These are phyloP conservation scores for Diaprepes abbreviatus DNA, from an alignment of 2,888 invertebrate species.

Conservation along the genomic window DNA sequence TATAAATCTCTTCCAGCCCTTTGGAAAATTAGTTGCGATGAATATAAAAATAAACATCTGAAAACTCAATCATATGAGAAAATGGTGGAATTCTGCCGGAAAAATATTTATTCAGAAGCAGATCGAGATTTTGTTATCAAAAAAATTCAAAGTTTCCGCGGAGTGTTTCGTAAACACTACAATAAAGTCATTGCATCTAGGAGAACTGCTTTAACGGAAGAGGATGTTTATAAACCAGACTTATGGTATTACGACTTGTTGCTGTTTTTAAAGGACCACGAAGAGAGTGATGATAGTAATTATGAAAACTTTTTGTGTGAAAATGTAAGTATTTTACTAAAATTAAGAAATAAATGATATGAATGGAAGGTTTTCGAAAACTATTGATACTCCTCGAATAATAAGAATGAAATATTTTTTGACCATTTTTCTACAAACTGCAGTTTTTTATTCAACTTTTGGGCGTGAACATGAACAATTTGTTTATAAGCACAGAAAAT, in stretches of 20 bases:
- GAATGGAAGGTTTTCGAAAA: too few species aligned
- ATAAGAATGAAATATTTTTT: too few species aligned
- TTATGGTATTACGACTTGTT: neutral
- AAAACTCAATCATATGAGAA: neutral
- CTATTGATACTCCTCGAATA: too few species aligned
- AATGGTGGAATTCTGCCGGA: neutral
- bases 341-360: too few species aligned
- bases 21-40: neutral
- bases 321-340: too few species aligned
- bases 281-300: neutral
- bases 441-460: too few species aligned
- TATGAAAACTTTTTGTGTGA: too few species aligned
- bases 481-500: too few species aligned
- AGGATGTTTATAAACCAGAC: neutral
- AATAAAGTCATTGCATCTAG: neutral
- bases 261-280: neutral
- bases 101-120: neutral
- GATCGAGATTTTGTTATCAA: neutral
- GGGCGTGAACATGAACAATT: too few species aligned
- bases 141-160: neutral
- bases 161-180: neutral
- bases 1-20: neutral
- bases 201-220: neutral
- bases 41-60: neutral
- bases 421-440: too few species aligned